Conservation (phyloP, 53 echinoderm and acorn worm genomes). For the Echinometra lucunter region DNA sequence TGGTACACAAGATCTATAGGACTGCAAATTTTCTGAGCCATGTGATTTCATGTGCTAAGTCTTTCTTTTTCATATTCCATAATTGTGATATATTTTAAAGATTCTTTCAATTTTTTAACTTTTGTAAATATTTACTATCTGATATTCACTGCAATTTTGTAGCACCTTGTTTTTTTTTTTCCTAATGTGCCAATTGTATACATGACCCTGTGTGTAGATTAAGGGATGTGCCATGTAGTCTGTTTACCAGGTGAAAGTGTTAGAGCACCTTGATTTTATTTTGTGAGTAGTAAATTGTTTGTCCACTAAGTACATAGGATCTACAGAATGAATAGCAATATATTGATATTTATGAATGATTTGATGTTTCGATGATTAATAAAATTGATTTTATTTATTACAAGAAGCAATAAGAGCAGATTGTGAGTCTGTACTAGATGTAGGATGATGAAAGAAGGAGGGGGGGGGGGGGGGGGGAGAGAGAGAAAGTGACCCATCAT, state of each 20-base stretch:
- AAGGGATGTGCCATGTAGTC: neutral
- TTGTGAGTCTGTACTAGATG: neutral
- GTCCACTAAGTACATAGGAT: neutral
- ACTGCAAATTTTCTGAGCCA: neutral
- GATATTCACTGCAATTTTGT: neutral
- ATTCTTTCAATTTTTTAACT: neutral
- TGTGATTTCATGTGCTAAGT: neutral
- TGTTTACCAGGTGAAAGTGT: neutral
- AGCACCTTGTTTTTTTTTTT: neutral
- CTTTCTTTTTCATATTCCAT: neutral
- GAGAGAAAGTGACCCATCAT: neutral
- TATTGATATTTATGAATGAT: constrained; percentile 29
- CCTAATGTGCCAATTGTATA: neutral
- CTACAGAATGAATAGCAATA: constrained; percentile 14
- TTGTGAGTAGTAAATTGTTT: neutral
- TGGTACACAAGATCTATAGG: neutral
- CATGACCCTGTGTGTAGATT: neutral
- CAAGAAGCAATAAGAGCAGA: neutral
- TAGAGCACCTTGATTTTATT: neutral
- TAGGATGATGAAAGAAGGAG: neutral
- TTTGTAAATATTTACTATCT: neutral
- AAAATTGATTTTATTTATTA: constrained; percentile 32
- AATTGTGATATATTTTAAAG: neutral
- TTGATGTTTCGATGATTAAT: constrained; percentile 20
- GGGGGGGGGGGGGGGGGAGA: neutral